Evolutionary conservation across 2,888 invertebrate genomes (phyloP).

Genomic region (Liposcelis brunnea): DNA sequence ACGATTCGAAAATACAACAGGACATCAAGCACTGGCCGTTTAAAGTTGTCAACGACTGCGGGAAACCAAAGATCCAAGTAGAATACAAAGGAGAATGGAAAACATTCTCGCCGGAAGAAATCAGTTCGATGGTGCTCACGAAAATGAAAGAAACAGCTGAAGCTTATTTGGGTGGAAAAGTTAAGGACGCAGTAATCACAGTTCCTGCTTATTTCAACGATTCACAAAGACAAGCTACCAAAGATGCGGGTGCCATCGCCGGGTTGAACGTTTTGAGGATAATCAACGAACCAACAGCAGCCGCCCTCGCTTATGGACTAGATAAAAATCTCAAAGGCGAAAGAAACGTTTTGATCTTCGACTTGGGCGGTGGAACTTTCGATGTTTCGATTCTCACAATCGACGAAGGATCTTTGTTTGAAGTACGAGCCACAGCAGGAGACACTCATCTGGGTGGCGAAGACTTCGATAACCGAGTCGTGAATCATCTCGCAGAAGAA

Average conservation of each 20-base stretch:
- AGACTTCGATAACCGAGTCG: slow-evolving; percentile 64
- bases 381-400: slow-evolving; percentile 84
- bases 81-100: slow-evolving; percentile 58
- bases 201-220: slow-evolving; percentile 75
- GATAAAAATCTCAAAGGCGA: slow-evolving; percentile 58
- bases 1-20: slow-evolving; percentile 57
- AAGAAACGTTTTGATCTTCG: slow-evolving; percentile 56
- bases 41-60: slow-evolving; percentile 42
- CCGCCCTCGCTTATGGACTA: slow-evolving; percentile 69
- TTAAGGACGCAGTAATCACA: slow-evolving; percentile 63
- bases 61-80: slow-evolving; percentile 56
- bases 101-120: slow-evolving; percentile 64
- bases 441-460: slow-evolving; percentile 67
- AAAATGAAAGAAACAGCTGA: slow-evolving; percentile 55
- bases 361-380: slow-evolving; percentile 76
- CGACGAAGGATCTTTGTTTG: slow-evolving; percentile 67
- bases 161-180: slow-evolving; percentile 48
- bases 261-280: slow-evolving; percentile 77
- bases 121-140: slow-evolving; percentile 48
- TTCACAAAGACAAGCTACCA: slow-evolving; percentile 68
- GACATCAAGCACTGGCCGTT: slow-evolving; percentile 82
- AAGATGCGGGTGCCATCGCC: slow-evolving; percentile 74
- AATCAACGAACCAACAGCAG: slow-evolving; percentile 81
- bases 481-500: slow-evolving; percentile 60
- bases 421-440: slow-evolving; percentile 64